Percentiles rank a stretch among this genome's conserved stretches.
Evolutionary conservation across 1,140 invertebrate genomes (phyloP).

Genomic region (Saccostrea glomerata): DNA sequence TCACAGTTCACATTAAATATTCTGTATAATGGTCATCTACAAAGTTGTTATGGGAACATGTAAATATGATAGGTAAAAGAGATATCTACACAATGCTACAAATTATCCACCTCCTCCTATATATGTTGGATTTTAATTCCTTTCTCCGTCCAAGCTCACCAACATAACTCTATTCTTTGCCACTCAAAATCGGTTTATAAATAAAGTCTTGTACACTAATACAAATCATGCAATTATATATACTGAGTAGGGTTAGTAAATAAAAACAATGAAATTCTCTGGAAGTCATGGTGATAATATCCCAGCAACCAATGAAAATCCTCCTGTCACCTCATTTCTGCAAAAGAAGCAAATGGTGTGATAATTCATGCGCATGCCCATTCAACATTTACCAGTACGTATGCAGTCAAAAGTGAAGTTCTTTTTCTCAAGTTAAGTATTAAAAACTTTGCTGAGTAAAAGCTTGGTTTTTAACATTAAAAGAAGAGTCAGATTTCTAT

Average conservation of each 20-base stretch:
- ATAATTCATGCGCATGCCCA: not conserved
- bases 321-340: slow-evolving; percentile 31
- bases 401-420: slow-evolving; percentile 25
- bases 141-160: not conserved
- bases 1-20: slow-evolving; percentile 36
- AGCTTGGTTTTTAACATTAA: not conserved
- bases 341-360: slow-evolving; percentile 26
- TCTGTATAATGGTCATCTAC: slow-evolving; percentile 22
- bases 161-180: slow-evolving; percentile 7
- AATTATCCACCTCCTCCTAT: not conserved
- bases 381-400: not conserved
- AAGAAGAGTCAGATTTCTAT: not conserved
- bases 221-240: slow-evolving; percentile 21
- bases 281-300: slow-evolving; percentile 24
- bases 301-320: slow-evolving; percentile 37
- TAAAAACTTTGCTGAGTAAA: not conserved
- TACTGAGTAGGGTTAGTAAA: slow-evolving; percentile 33
- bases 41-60: slow-evolving; percentile 26
- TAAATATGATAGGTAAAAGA: slow-evolving; percentile 4
- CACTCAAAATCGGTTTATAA: slow-evolving; percentile 17
- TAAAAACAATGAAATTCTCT: slow-evolving; percentile 18
- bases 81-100: slow-evolving; percentile 30
- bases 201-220: slow-evolving; percentile 34
- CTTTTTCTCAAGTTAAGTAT: not conserved
- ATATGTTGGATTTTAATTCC: not conserved